These are phyloP conservation scores for Macaca nemestrina DNA, from an alignment of 2,113 vertebrate genomes.

Conservation along the genomic window DNA sequence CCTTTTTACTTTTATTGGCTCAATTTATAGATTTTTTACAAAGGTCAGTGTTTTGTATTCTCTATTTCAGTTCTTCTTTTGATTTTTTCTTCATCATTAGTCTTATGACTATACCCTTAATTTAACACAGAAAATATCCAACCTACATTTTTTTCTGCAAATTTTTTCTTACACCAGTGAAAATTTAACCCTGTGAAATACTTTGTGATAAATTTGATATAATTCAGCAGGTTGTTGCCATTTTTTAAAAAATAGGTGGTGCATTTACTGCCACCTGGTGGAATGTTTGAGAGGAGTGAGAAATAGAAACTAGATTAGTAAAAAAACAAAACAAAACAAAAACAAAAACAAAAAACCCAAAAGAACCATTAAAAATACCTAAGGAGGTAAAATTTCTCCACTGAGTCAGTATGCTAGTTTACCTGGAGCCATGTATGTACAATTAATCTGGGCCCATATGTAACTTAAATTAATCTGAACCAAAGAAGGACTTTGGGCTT, in stretches of 20 bases:
- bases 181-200: constrained; percentile 33
- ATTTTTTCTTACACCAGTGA: not conserved
- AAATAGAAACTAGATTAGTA: not conserved
- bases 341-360: not conserved
- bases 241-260: constrained; percentile 38
- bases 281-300: not conserved
- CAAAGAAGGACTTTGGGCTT: not conserved
- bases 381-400: not conserved
- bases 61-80: constrained; percentile 30
- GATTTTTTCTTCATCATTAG: not conserved
- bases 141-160: not conserved
- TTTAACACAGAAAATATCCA: constrained; percentile 9
- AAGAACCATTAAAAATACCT: not conserved
- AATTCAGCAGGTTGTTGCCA: constrained; percentile 30
- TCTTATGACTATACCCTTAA: constrained; percentile 7
- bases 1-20: constrained; percentile 50
- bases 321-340: not conserved
- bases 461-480: not conserved
- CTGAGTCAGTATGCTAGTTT: not conserved
- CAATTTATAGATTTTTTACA: not conserved
- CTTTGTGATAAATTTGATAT: constrained; percentile 21
- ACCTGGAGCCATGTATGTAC: not conserved
- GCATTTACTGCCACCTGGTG: constrained; percentile 77
- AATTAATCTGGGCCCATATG: not conserved
- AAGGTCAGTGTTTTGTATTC: constrained; percentile 26